Percentiles rank a stretch among this genome's conserved stretches.
phyloP scores from a whole-genome alignment of 2,888 invertebrate genomes.

The Apotomis capreana region DNA sequence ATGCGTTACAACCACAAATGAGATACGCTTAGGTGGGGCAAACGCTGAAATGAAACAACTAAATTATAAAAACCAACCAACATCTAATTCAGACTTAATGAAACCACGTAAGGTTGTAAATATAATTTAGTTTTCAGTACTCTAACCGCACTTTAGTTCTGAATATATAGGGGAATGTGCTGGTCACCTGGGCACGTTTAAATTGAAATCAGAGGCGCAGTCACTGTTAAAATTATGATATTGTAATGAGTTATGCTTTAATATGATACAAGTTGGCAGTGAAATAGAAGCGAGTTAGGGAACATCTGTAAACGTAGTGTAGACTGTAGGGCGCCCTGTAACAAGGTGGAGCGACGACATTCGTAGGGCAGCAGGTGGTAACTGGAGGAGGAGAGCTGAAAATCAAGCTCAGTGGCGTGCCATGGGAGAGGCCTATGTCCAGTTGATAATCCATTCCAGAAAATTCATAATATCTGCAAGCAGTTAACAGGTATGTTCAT shows the following conservation, averaged over 20 bases:
- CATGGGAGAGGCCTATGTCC: too few relatives aligned
- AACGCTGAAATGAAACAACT: conserved; percentile 14
- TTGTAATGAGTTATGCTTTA: conserved; percentile 14
- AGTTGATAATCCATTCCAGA: too few relatives aligned
- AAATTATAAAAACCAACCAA: background rate
- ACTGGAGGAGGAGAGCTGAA: too few relatives aligned
- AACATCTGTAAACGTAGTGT: too few relatives aligned
- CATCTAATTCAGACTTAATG: conserved; percentile 2
- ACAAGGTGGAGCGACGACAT: too few relatives aligned
- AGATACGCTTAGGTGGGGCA: conserved; percentile 28
- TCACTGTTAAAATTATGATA: conserved; percentile 22
- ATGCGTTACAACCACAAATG: conserved; percentile 35
- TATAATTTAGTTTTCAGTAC: background rate
- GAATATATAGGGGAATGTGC: conserved; percentile 2
- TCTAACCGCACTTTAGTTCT: background rate
- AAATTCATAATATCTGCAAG: too few relatives aligned
- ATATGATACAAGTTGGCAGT: background rate
- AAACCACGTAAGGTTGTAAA: background rate
- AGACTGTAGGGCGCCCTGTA: too few relatives aligned
- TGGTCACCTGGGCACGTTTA: conserved; percentile 35
- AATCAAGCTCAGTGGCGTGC: too few relatives aligned
- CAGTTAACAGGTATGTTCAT: too few relatives aligned
- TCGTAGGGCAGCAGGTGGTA: too few relatives aligned
- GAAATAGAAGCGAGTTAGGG: too few relatives aligned
- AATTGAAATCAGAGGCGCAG: conserved; percentile 34